phyloP scores from a whole-genome alignment of 2,113 vertebrate genomes.

The Passer montanus region DNA sequence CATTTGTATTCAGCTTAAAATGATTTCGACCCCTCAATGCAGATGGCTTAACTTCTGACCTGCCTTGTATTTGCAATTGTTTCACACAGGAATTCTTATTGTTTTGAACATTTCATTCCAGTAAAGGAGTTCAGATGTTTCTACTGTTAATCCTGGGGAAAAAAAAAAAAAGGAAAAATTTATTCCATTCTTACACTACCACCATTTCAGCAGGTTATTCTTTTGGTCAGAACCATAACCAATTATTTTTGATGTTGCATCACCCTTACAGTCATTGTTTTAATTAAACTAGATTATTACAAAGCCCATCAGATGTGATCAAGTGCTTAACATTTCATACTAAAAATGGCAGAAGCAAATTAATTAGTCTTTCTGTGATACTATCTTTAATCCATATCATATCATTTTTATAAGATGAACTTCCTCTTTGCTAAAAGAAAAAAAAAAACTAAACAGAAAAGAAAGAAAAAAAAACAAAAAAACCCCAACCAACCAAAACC shows the following conservation, averaged over 20 bases:
- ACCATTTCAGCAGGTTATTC: not conserved
- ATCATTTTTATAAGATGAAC: not conserved
- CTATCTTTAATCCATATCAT: not conserved
- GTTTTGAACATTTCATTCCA: not conserved
- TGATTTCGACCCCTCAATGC: not conserved
- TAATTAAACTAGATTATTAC: not conserved
- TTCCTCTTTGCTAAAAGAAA: not conserved
- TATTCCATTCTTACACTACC: not conserved
- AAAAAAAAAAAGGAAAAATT: not conserved
- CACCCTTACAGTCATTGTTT: not conserved
- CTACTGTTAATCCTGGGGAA: not conserved
- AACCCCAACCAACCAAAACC: rapidly evolving
- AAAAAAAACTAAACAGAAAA: not conserved
- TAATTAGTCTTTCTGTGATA: not conserved
- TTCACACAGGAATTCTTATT: not conserved
- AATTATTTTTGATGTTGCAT: not conserved
- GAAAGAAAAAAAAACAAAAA: not conserved
- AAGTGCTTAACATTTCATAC: not conserved
- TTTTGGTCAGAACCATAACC: not conserved
- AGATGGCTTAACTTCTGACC: not conserved
- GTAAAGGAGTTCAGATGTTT: not conserved
- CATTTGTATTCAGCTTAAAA: not conserved
- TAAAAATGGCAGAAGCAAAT: not conserved
- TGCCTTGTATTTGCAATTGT: not conserved
- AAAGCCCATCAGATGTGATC: not conserved